Evolutionary conservation across 2,888 invertebrate genomes (phyloP).

Genomic region (Schizaphis graminum): DNA sequence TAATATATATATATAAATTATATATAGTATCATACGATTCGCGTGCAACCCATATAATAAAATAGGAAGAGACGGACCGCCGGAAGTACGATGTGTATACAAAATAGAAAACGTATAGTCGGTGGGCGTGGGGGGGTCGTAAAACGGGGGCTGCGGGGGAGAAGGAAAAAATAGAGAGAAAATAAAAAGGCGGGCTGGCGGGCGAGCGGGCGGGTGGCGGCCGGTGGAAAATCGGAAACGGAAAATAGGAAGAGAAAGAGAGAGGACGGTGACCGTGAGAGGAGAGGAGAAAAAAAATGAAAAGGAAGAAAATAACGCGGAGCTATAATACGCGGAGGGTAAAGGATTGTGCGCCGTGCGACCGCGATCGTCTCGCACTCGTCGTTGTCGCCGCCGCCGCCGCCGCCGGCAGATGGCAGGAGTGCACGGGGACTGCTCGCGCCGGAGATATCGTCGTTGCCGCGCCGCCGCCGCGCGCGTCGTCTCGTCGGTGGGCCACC

Average conservation of each 20-base stretch:
- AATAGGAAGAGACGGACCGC: not conserved
- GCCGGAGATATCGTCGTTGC: constrained; percentile 51
- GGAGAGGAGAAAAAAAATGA: not conserved
- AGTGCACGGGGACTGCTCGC: constrained; percentile 59
- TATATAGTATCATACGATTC: not conserved
- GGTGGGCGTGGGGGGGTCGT: not conserved
- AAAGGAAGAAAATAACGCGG: not conserved
- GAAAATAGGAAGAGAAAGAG: not conserved
- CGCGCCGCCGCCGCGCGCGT: constrained; percentile 54
- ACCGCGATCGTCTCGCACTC: not conserved
- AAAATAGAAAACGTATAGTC: not conserved
- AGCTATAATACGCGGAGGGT: not conserved
- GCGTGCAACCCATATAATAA: not conserved
- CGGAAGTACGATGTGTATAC: not conserved
- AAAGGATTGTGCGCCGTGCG: constrained; percentile 62
- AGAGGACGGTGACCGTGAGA: not conserved
- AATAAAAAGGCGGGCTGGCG: not conserved
- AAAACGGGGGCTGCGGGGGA: not conserved
- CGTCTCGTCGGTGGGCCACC: constrained; percentile 44
- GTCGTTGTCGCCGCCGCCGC: constrained; percentile 7
- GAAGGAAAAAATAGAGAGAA: constrained; percentile 8
- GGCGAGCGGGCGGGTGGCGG: not conserved
- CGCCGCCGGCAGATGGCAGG: constrained; percentile 63
- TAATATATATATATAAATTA: not conserved
- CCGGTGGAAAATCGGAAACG: constrained; percentile 11